Percentiles rank a stretch among this genome's conserved stretches.
Conservation (phyloP, 2,888 invertebrate genomes). For the Bombylius major region DNA sequence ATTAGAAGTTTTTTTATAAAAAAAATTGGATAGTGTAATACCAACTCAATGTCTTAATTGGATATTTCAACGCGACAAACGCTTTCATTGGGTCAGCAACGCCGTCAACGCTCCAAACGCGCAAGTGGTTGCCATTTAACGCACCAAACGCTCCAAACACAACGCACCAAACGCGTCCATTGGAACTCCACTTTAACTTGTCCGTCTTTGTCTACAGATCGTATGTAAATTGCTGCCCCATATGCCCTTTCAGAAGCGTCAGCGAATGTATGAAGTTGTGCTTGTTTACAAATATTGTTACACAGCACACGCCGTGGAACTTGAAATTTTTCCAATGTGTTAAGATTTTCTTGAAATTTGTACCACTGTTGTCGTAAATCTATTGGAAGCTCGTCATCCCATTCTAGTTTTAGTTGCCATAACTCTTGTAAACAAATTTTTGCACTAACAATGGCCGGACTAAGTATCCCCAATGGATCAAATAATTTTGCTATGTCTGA, state of each 20-base stretch:
- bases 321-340: not conserved
- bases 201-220: not conserved
- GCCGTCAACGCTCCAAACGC: too few relatives aligned
- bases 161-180: too few relatives aligned
- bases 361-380: not conserved
- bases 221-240: constrained; percentile 14
- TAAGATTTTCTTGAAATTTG: not conserved
- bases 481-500: not conserved
- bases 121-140: too few relatives aligned
- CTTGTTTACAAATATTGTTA: not conserved
- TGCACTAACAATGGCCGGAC: not conserved
- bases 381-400: constrained; percentile 3
- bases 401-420: constrained; percentile 2
- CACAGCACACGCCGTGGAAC: not conserved
- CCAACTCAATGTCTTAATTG: too few relatives aligned
- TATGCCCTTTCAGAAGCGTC: constrained; percentile 16
- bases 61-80: too few relatives aligned
- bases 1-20: too few relatives aligned
- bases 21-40: too few relatives aligned
- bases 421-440: constrained; percentile 8
- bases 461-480: constrained; percentile 4
- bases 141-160: too few relatives aligned
- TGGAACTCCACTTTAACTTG: too few relatives aligned
- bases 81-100: too few relatives aligned
- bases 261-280: constrained; percentile 12